Evolutionary conservation across 2,888 invertebrate genomes (phyloP).

Genomic region (Cryptocheilus praepositus): DNA sequence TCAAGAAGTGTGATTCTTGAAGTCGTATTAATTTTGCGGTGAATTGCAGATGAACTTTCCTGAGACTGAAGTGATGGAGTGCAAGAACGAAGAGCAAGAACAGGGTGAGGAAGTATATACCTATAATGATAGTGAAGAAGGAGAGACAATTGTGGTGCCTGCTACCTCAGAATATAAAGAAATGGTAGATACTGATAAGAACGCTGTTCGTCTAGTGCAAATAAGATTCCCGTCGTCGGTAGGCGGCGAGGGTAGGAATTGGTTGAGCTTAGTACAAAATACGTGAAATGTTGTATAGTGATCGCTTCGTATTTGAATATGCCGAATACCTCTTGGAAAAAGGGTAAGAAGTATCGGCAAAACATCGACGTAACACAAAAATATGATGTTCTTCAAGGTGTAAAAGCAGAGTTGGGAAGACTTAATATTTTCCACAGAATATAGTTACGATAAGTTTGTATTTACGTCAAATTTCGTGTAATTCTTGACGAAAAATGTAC

Average conservation of each 20-base stretch:
- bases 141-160: slow-evolving; percentile 68
- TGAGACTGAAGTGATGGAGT: slow-evolving; percentile 60
- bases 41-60: slow-evolving; percentile 54
- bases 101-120: slow-evolving; percentile 66
- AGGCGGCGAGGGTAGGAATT: slow-evolving; percentile 62
- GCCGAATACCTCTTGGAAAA: too few species aligned
- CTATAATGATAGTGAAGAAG: slow-evolving; percentile 63
- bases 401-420: background rate
- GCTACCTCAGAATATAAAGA: slow-evolving; percentile 65
- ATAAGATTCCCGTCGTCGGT: slow-evolving; percentile 66
- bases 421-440: slow-evolving; percentile 4
- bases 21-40: background rate
- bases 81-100: slow-evolving; percentile 62
- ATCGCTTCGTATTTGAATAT: slow-evolving; percentile 14
- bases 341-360: too few species aligned
- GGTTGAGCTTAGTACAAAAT: slow-evolving; percentile 70
- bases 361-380: background rate
- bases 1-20: background rate
- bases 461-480: slow-evolving; percentile 17
- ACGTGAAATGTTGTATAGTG: slow-evolving; percentile 45
- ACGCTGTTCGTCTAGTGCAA: slow-evolving; percentile 68
- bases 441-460: slow-evolving; percentile 21
- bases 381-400: slow-evolving; percentile 13
- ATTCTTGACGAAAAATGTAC: slow-evolving; percentile 12
- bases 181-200: slow-evolving; percentile 60